Evolutionary conservation across 2,113 vertebrate genomes (phyloP).

Genomic region (Salvelinus namaycush): DNA sequence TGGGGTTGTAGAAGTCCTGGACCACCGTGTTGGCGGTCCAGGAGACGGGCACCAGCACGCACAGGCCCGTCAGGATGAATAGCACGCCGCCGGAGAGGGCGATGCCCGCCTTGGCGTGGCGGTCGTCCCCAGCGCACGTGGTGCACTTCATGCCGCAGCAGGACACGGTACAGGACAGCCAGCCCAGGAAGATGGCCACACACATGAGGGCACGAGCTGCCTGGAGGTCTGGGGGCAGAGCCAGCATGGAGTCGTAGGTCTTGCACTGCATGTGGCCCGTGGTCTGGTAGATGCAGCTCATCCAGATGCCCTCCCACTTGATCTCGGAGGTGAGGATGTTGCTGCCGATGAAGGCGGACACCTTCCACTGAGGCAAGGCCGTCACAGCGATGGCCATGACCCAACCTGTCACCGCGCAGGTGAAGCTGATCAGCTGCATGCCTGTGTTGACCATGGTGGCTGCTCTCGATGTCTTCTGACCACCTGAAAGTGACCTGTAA

Average conservation of each 20-base stretch:
- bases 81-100: slow-evolving; percentile 78
- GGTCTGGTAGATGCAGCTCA: slow-evolving; percentile 88
- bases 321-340: slow-evolving; percentile 90
- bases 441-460: slow-evolving; percentile 78
- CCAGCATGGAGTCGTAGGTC: slow-evolving; percentile 88
- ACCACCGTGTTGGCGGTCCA: slow-evolving; percentile 87
- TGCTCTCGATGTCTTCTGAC: background rate
- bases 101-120: slow-evolving; percentile 77
- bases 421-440: slow-evolving; percentile 81
- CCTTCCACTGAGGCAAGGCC: slow-evolving; percentile 89
- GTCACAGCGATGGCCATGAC: slow-evolving; percentile 85
- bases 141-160: slow-evolving; percentile 87
- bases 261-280: slow-evolving; percentile 93
- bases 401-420: slow-evolving; percentile 78
- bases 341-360: slow-evolving; percentile 89
- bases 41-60: slow-evolving; percentile 85
- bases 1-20: slow-evolving; percentile 87
- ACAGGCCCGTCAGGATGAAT: slow-evolving; percentile 80
- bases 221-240: slow-evolving; percentile 82
- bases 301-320: slow-evolving; percentile 93
- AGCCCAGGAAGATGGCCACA: slow-evolving; percentile 79
- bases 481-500: background rate
- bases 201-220: slow-evolving; percentile 91
- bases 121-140: slow-evolving; percentile 73
- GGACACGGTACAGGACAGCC: slow-evolving; percentile 82